Evolutionary conservation across 2,113 vertebrate genomes (phyloP).

Genomic region (Falco punctatus): DNA sequence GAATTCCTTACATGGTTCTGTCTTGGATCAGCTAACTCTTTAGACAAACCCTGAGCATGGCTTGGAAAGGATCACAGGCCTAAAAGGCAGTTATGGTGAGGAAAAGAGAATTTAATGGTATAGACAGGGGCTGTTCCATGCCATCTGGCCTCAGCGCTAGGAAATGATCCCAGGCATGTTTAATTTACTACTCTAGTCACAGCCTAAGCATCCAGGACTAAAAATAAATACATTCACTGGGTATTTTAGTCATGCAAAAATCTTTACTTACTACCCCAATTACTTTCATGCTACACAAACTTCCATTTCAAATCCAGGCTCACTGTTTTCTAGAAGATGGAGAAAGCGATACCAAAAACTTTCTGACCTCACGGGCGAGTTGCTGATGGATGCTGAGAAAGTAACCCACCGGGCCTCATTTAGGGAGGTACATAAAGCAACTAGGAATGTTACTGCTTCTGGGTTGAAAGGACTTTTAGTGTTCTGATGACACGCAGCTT

Average conservation of each 20-base stretch:
- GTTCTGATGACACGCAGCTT: not conserved
- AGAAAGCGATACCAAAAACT: not conserved
- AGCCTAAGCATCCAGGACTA: not conserved
- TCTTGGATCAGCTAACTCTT: not conserved
- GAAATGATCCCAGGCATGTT: not conserved
- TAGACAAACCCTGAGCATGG: not conserved
- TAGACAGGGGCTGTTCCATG: not conserved
- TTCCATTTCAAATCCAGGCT: not conserved
- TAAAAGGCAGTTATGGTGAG: not conserved
- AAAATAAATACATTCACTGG: slow-evolving; percentile 8
- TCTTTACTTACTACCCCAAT: not conserved
- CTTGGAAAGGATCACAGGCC: not conserved
- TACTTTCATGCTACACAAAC: not conserved
- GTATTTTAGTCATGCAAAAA: not conserved
- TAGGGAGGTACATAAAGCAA: not conserved
- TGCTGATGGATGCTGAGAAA: not conserved
- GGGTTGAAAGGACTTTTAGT: not conserved
- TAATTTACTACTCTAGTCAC: not conserved
- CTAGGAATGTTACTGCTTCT: not conserved
- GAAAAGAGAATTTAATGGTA: not conserved
- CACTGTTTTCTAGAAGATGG: not conserved
- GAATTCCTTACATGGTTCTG: not conserved
- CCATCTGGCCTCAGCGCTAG: not conserved
- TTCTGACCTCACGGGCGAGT: not conserved
- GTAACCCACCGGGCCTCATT: not conserved